Evolutionary conservation across 2,888 invertebrate genomes (phyloP), one percentile per base, ranked within the genome.

Genomic region (Ceraclea dissimilis): DNA sequence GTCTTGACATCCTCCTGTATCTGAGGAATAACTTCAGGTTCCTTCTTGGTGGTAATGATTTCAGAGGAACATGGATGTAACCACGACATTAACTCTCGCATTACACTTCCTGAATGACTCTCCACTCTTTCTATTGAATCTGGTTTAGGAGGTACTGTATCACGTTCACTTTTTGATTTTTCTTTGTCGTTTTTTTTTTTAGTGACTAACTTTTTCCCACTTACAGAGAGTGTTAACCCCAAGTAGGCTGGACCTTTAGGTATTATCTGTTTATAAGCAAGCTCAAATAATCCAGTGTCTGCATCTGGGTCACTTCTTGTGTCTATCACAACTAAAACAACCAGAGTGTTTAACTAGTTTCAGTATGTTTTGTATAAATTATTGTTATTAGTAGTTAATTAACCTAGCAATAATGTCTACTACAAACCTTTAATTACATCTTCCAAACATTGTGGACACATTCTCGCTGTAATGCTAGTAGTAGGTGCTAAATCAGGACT

Each of bases 401-500:
- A 13, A 31, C 13, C 5, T 2, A 43, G 43, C 43, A 43, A 11
- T 48, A 21, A 44, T 51, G 19, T 50, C 16, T 54, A 18, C 20
- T 21, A 34, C 50, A 31, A 49, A 93, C 94, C 94, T 87, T 94
- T 94, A 47, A 95, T 79, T 2, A 90, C 84, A 72, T 96, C 95
- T 67, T 93, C 92, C 59, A 95, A 79, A 58, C 92, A 92, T 68
- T 87, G 88, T 8, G 89, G 85, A 68, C 94, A 95, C 67, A 96
- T 78, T 51, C 88, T 76, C 0, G 90, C 86, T 0, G 95, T 96
- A 1, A 95, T 90, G 60, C 87, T 89, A 0, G 94, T 94, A 1
- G 90, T 90, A n/a, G 88, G 84, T 13, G 91, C 89, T 76, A 96
- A 81, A 73, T 93, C 90, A 0, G 96, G 95, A 71, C 93, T 91